Percentiles rank a stretch among this genome's conserved stretches.
Evolutionary conservation across 2,888 invertebrate species (phyloP).

Genomic region (Melangyna quadrimaculata): DNA sequence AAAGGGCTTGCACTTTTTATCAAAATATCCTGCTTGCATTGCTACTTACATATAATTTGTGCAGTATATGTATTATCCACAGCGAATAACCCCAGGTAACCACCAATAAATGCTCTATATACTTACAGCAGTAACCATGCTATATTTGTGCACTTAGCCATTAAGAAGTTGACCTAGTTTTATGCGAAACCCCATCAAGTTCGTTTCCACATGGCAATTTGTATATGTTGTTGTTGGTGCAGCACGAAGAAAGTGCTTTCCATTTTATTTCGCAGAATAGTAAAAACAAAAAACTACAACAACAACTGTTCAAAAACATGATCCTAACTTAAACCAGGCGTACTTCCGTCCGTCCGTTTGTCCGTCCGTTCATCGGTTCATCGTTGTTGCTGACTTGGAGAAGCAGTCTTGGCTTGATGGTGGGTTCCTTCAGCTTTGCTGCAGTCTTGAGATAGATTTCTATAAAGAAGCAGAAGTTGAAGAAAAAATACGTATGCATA

Average conservation of each 20-base stretch:
- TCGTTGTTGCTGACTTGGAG: not conserved
- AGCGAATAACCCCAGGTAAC: slow-evolving; percentile 1
- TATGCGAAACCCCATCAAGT: slow-evolving; percentile 58
- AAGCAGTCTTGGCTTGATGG: not conserved
- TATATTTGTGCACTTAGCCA: slow-evolving; percentile 57
- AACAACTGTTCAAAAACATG: slow-evolving; percentile 51
- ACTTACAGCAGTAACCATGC: not conserved
- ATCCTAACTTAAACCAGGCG: slow-evolving; percentile 65
- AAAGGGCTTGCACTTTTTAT: slow-evolving; percentile 81
- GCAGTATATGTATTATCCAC: not conserved
- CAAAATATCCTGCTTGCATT: slow-evolving; percentile 62
- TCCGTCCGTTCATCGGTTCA: not conserved
- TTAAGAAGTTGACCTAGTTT: slow-evolving; percentile 65
- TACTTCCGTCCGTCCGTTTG: slow-evolving; percentile 47
- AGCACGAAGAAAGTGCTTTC: slow-evolving; percentile 79
- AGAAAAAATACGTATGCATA: slow-evolving; percentile 1
- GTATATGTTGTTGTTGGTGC: slow-evolving; percentile 73
- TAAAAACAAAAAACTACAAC: not conserved
- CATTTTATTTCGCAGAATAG: slow-evolving; percentile 74
- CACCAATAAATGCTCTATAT: slow-evolving; percentile 33
- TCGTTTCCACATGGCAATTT: slow-evolving; percentile 72
- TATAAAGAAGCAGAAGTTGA: not conserved
- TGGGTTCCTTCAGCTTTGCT: slow-evolving; percentile 24
- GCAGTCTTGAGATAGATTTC: slow-evolving; percentile 36
- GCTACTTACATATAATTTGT: slow-evolving; percentile 3